Percentiles rank a stretch among this genome's conserved stretches.
Conservation (phyloP, 2,113 vertebrate species). For the Uria aalge region DNA sequence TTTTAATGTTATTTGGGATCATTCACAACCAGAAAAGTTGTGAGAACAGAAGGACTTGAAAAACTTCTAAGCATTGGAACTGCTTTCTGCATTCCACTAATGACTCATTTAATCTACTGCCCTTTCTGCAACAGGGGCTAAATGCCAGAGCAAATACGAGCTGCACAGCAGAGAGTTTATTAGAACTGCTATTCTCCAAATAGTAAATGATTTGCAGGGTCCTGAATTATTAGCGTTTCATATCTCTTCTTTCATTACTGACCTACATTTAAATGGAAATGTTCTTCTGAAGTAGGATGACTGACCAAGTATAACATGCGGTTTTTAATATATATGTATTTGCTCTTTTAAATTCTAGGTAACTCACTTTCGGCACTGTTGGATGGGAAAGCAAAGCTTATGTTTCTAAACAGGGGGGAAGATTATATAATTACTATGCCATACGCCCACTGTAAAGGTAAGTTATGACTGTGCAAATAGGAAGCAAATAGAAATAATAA, state of each 20-base stretch:
- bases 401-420: conserved; percentile 84
- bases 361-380: conserved; percentile 94
- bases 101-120: neutral
- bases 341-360: conserved; percentile 71
- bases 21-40: neutral
- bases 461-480: neutral
- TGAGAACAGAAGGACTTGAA: neutral
- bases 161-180: neutral
- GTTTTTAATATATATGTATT: neutral
- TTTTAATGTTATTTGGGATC: neutral
- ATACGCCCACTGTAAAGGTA: conserved; percentile 96
- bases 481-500: neutral
- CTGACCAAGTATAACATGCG: neutral
- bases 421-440: conserved; percentile 96
- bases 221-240: neutral
- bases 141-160: neutral
- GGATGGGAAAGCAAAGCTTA: conserved; percentile 89
- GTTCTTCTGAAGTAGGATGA: neutral
- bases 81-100: neutral
- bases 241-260: neutral
- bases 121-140: neutral
- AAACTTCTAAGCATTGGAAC: neutral
- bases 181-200: neutral
- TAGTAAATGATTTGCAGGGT: neutral
- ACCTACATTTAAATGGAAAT: neutral